A percentile compares a stretch with the other conserved stretches of the same genome.
Conservation (phyloP, 2,888 invertebrate genomes). For the Mimas tiliae region DNA sequence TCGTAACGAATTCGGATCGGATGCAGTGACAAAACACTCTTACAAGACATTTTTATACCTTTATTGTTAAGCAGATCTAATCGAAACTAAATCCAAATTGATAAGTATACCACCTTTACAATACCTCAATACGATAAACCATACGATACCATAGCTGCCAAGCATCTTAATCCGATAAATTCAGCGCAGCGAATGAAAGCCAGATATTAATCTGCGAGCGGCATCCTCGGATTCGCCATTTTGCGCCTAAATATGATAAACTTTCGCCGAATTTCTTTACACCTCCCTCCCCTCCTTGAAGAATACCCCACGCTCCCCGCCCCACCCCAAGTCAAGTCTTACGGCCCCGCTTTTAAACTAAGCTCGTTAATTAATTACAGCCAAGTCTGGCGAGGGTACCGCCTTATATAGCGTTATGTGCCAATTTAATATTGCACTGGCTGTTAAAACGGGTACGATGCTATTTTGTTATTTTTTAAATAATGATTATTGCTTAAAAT, state of each 20-base stretch:
- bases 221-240: constrained; percentile 84
- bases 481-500: not conserved
- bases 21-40: too few species aligned
- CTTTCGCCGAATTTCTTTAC: constrained; percentile 83
- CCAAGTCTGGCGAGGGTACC: constrained; percentile 76
- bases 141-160: constrained; percentile 49
- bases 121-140: not conserved
- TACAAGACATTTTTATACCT: too few species aligned
- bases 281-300: constrained; percentile 68
- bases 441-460: not conserved
- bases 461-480: not conserved
- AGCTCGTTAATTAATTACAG: constrained; percentile 86
- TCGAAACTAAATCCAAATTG: too few species aligned
- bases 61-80: too few species aligned
- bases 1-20: too few species aligned
- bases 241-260: constrained; percentile 85
- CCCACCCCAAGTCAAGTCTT: constrained; percentile 74
- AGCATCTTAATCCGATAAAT: constrained; percentile 77
- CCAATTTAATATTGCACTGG: constrained; percentile 77
- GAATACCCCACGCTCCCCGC: constrained; percentile 53
- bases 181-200: constrained; percentile 81
- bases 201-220: constrained; percentile 82
- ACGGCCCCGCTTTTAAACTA: constrained; percentile 85
- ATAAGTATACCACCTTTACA: not conserved
- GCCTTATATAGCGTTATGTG: constrained; percentile 78